Conservation (phyloP, 1,140 invertebrate genomes). For the Papilio xuthus region DNA sequence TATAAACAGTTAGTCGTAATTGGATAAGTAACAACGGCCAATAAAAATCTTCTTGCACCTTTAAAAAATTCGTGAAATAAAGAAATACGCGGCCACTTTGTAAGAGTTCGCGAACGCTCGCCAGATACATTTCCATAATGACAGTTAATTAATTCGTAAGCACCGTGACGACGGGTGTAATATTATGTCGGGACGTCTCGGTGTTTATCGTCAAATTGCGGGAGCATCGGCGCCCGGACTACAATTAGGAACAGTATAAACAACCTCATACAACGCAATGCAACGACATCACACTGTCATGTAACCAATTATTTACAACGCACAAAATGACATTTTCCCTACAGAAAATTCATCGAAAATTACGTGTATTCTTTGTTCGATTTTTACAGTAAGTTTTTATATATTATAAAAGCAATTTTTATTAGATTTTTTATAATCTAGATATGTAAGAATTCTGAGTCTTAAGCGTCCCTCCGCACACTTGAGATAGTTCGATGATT, state of each 20-base stretch:
- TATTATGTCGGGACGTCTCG: constrained; percentile 39
- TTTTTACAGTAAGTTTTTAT: neutral
- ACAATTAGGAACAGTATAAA: constrained; percentile 50
- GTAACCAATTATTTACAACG: constrained; percentile 17
- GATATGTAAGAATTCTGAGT: too few species aligned
- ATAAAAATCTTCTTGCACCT: constrained; percentile 23
- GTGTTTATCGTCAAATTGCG: constrained; percentile 60
- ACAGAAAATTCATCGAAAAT: constrained; percentile 14
- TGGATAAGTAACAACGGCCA: constrained; percentile 32
- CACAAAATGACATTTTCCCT: neutral
- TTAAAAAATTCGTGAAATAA: constrained; percentile 31
- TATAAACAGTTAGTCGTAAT: constrained; percentile 35
- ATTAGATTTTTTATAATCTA: too few species aligned
- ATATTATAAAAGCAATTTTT: too few species aligned
- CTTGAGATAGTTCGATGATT: too few species aligned
- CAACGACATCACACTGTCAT: constrained; percentile 30
- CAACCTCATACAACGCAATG: constrained; percentile 23
- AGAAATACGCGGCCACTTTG: constrained; percentile 28
- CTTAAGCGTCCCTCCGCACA: too few species aligned
- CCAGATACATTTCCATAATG: constrained; percentile 60
- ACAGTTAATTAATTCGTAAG: constrained; percentile 58
- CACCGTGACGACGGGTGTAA: constrained; percentile 54
- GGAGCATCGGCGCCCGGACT: constrained; percentile 41
- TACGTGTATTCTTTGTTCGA: neutral
- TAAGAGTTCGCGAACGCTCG: constrained; percentile 23